phyloP scores from a whole-genome alignment of 2,797 vertebrate species.

The Oryzias dopingdopingensis region DNA sequence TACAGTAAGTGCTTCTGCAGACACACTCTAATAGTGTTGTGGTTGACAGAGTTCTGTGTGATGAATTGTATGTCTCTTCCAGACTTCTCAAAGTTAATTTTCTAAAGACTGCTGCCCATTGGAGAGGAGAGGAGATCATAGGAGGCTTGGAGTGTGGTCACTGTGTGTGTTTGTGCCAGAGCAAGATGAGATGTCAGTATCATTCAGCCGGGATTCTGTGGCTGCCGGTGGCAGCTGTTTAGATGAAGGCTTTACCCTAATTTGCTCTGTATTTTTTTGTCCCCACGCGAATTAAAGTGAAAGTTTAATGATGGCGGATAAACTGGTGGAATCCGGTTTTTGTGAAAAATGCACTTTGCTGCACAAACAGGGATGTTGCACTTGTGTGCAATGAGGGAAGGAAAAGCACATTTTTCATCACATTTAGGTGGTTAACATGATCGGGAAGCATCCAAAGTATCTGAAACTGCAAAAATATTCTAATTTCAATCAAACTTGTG shows the following conservation, averaged over 20 bases:
- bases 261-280: constrained; percentile 23
- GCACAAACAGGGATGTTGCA: no score
- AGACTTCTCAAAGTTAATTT: constrained; percentile 85
- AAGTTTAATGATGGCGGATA: constrained; percentile 2
- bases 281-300: constrained; percentile 14
- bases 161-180: constrained; percentile 22
- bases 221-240: constrained; percentile 19
- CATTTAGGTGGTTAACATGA: no score
- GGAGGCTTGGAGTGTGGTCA: constrained; percentile 45
- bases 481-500: no score
- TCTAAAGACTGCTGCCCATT: constrained; percentile 84
- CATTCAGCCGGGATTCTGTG: constrained; percentile 31
- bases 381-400: no score
- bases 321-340: neutral
- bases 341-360: neutral
- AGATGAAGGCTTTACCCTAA: constrained; percentile 20
- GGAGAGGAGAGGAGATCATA: constrained; percentile 77
- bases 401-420: neutral
- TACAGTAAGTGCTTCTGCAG: constrained; percentile 45
- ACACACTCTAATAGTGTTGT: constrained; percentile 69
- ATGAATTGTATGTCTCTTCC: constrained; percentile 76
- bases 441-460: no score
- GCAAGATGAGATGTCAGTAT: constrained; percentile 34
- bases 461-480: no score
- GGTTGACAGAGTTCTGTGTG: constrained; percentile 76